phyloP scores from a whole-genome alignment of 1,140 invertebrate genomes.

The Macrocentrus cingulum region DNA sequence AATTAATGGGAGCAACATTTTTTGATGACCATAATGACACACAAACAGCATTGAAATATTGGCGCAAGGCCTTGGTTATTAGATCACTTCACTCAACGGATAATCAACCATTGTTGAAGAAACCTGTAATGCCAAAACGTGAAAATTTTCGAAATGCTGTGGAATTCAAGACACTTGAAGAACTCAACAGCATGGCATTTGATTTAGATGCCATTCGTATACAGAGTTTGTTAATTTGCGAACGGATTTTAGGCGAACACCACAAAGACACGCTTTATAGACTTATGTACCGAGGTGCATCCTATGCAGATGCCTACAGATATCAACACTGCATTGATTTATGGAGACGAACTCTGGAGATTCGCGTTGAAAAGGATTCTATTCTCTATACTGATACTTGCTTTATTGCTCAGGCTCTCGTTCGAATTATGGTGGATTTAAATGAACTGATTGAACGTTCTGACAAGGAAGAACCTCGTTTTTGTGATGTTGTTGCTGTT shows the following conservation, averaged over 20 bases:
- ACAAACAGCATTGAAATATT: slow-evolving; percentile 65
- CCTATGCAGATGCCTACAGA: slow-evolving; percentile 78
- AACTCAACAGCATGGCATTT: slow-evolving; percentile 70
- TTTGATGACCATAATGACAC: slow-evolving; percentile 81
- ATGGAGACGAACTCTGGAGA: slow-evolving; percentile 78
- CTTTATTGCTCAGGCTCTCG: slow-evolving; percentile 78
- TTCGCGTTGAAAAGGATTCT: slow-evolving; percentile 76
- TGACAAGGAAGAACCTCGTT: slow-evolving; percentile 63
- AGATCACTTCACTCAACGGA: slow-evolving; percentile 48
- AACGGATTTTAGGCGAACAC: slow-evolving; percentile 75
- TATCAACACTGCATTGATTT: slow-evolving; percentile 85
- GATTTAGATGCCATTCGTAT: slow-evolving; percentile 81
- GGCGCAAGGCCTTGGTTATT: slow-evolving; percentile 68
- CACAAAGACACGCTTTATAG: slow-evolving; percentile 88
- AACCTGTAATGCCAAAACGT: slow-evolving; percentile 60
- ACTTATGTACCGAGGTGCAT: slow-evolving; percentile 74
- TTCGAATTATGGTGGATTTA: slow-evolving; percentile 77
- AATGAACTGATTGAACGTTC: slow-evolving; percentile 65
- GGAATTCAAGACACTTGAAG: slow-evolving; percentile 73
- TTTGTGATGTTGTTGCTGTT: slow-evolving; percentile 73
- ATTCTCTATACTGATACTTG: slow-evolving; percentile 73
- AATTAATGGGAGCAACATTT: slow-evolving; percentile 82
- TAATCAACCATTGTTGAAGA: slow-evolving; percentile 58
- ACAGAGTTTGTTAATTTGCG: slow-evolving; percentile 81
- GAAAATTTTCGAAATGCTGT: slow-evolving; percentile 66